These are phyloP conservation scores for Lapara coniferarum DNA, from an alignment of 2,888 invertebrate genomes.

Conservation along the genomic window DNA sequence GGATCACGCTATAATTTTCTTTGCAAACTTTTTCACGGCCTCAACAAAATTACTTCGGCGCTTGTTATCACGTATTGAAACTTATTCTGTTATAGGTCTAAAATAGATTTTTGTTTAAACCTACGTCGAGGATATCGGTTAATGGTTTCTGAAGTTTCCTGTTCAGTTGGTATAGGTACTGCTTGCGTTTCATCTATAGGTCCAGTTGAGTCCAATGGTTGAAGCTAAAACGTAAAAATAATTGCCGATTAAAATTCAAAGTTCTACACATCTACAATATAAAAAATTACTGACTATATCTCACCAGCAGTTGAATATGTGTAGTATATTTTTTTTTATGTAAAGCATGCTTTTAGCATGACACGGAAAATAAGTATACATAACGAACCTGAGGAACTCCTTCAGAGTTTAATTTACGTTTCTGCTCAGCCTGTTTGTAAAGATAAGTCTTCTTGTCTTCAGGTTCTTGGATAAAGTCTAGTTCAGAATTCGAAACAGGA, in stretches of 20 bases:
- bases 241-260: too few species aligned
- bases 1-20: too few species aligned
- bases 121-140: slow-evolving; percentile 69
- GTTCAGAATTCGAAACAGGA: slow-evolving; percentile 58
- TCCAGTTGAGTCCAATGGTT: slow-evolving; percentile 38
- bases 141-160: slow-evolving; percentile 70
- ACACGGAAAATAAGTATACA: neutral
- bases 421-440: slow-evolving; percentile 79
- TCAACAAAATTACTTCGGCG: too few species aligned
- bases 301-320: too few species aligned
- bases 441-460: slow-evolving; percentile 71
- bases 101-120: slow-evolving; percentile 39
- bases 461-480: slow-evolving; percentile 50
- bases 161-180: slow-evolving; percentile 56
- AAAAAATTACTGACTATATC: neutral
- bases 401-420: slow-evolving; percentile 67
- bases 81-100: too few species aligned
- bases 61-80: too few species aligned
- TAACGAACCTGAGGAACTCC: slow-evolving; percentile 25
- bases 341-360: neutral
- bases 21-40: too few species aligned
- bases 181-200: slow-evolving; percentile 46
- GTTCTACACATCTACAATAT: neutral
- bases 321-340: too few species aligned
- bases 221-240: slow-evolving; percentile 45